Evolutionary conservation across 2,113 vertebrate species (phyloP).

Genomic region (Empidonax alnorum): DNA sequence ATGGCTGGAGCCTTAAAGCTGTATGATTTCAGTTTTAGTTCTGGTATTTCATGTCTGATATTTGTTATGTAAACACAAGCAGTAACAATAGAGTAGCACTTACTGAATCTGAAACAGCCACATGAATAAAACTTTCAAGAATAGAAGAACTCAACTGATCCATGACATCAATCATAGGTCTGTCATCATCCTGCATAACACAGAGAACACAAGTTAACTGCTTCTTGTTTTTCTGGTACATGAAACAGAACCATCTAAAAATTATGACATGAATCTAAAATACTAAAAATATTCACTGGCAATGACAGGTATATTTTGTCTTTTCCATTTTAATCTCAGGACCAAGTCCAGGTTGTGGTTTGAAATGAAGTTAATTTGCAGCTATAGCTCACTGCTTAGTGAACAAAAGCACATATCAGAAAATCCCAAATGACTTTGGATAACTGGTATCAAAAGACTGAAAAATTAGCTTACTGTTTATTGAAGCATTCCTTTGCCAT

Average conservation of each 20-base stretch:
- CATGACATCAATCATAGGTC: constrained; percentile 98
- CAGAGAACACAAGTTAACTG: constrained; percentile 13
- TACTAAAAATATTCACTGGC: neutral
- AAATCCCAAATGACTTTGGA: constrained; percentile 40
- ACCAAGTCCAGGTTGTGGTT: neutral
- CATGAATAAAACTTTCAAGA: constrained; percentile 96
- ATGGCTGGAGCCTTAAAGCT: neutral
- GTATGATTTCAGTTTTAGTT: neutral
- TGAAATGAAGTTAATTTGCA: constrained; percentile 33
- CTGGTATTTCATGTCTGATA: neutral
- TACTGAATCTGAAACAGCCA: constrained; percentile 94
- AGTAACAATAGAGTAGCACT: constrained; percentile 62
- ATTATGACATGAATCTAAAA: neutral
- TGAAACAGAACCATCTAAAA: constrained; percentile 1
- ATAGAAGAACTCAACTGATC: constrained; percentile 96
- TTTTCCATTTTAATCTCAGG: neutral
- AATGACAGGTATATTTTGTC: neutral
- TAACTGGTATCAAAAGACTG: constrained; percentile 26
- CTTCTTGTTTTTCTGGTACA: neutral
- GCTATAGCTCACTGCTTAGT: neutral
- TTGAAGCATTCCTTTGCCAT: constrained; percentile 23
- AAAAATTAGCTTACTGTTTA: constrained; percentile 27
- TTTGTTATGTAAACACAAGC: neutral
- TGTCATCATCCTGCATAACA: constrained; percentile 90
- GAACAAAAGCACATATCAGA: constrained; percentile 27